phyloP scores from a whole-genome alignment of 2,113 vertebrate genomes.

The Conger conger region DNA sequence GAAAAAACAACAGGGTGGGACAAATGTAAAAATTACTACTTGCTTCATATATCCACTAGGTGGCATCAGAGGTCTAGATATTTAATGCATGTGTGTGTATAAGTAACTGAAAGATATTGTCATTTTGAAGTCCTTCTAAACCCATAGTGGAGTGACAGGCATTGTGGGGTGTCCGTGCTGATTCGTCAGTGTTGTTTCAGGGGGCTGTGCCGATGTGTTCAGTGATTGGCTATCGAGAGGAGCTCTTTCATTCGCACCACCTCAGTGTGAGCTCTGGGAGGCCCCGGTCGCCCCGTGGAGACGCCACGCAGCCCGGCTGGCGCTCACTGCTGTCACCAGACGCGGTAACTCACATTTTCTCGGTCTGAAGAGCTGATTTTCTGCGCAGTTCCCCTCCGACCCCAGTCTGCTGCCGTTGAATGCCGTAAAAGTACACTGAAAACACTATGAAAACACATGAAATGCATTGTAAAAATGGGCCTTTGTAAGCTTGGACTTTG shows the following conservation, averaged over 20 bases:
- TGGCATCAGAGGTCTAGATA: conserved; percentile 24
- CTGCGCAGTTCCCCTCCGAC: too few relatives aligned
- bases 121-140: not conserved
- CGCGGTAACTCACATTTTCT: conserved; percentile 50
- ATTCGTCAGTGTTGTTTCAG: conserved; percentile 42
- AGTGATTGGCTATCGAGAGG: conserved; percentile 37
- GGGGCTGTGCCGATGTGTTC: conserved; percentile 52
- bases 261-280: conserved; percentile 58
- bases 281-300: conserved; percentile 38
- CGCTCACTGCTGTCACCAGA: conserved; percentile 51
- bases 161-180: not conserved
- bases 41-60: conserved; percentile 42
- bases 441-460: too few relatives aligned
- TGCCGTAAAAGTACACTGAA: too few relatives aligned
- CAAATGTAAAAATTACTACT: not conserved
- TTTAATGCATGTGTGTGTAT: not conserved
- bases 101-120: not conserved
- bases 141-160: not conserved
- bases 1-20: not conserved
- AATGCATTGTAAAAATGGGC: not conserved
- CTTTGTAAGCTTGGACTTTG: not conserved
- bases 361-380: not conserved
- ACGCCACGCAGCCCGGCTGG: conserved; percentile 50
- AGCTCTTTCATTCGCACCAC: not conserved
- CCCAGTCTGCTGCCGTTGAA: too few relatives aligned